Evolutionary conservation across 2,888 invertebrate genomes (phyloP), one percentile per base, ranked within the genome.

Genomic region (Arctia plantaginis): DNA sequence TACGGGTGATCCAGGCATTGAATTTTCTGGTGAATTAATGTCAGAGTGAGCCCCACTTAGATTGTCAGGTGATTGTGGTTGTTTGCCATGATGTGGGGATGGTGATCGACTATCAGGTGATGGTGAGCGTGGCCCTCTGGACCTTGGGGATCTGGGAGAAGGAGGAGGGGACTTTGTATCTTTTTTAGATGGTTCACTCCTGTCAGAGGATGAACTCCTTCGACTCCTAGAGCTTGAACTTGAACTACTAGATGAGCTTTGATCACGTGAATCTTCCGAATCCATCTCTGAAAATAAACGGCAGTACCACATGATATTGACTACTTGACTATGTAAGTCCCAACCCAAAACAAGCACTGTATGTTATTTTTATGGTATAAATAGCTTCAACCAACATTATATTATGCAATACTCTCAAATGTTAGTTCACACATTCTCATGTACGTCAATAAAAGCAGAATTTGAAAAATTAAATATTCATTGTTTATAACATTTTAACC

Each of bases 241-340:
- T 91, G 95, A 95, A 89, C 95, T 94, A 90, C 95, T 95, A 78
- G 95, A 94, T 82, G 96, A 93, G 82, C 95, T 92, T 76, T 90
- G 92, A 93, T 96, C 96, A 85, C 94, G 93, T 80, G 96, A 97
- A 90, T 96, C 96, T 91, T 96, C 96, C 33, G 96, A 96, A 90
- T 97, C 97, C 96, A 97, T 96, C 85, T 90, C 95, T 96, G 94
- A 78, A 92, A 93, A 87, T 81, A 91, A 91, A 90, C 81, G 78
- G 77, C 81, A 84, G 75, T 75, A 69, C 75, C 76, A 82, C 82
- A 84, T 90, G 84, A 87, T 87, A 77, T 65, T 78, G 77, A 74
- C 80, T 74, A 80, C 64, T 75, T 47, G n/a, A 69, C 30, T 20
- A 51, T 59, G 23, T 55, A 30, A 6, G 30, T 72, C 84, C 89